These are phyloP conservation scores for Pristionchus japonicus DNA, from an alignment of 2,888 invertebrate species.

Conservation along the genomic window DNA sequence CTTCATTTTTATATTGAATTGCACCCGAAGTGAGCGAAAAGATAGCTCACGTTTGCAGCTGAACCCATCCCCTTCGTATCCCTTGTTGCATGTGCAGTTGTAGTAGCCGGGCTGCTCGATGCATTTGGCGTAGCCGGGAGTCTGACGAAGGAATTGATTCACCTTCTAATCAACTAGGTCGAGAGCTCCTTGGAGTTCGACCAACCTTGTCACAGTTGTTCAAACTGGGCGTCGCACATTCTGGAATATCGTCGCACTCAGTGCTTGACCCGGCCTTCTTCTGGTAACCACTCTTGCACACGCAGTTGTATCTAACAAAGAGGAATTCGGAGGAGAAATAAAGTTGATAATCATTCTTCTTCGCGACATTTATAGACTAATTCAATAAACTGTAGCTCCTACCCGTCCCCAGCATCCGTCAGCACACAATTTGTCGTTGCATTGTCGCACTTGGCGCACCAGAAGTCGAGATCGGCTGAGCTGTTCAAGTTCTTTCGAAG, in stretches of 20 bases:
- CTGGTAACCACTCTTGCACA: slow-evolving; percentile 44
- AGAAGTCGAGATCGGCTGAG: background rate
- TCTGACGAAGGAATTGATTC: no score
- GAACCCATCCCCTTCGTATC: slow-evolving; percentile 38
- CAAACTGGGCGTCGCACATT: background rate
- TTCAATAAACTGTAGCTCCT: no score
- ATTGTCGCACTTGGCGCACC: slow-evolving; percentile 32
- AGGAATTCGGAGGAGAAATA: no score
- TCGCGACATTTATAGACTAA: background rate
- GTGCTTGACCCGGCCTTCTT: slow-evolving; percentile 17
- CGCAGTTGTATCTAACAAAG: slow-evolving; percentile 20
- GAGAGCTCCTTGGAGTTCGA: no score
- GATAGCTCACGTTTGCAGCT: slow-evolving; percentile 15
- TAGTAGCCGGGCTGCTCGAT: background rate
- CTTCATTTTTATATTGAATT: background rate
- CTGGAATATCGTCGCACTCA: slow-evolving; percentile 32
- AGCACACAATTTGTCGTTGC: slow-evolving; percentile 30
- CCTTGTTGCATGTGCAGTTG: slow-evolving; percentile 35
- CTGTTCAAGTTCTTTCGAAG: background rate
- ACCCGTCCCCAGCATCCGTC: background rate
- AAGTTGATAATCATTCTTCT: no score
- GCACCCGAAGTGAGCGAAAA: background rate
- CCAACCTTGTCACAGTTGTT: slow-evolving; percentile 31
- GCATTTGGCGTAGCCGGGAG: slow-evolving; percentile 15
- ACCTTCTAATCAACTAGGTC: no score